Conservation (phyloP, 2,797 vertebrate species). For the Euphonia xanthogaster region DNA sequence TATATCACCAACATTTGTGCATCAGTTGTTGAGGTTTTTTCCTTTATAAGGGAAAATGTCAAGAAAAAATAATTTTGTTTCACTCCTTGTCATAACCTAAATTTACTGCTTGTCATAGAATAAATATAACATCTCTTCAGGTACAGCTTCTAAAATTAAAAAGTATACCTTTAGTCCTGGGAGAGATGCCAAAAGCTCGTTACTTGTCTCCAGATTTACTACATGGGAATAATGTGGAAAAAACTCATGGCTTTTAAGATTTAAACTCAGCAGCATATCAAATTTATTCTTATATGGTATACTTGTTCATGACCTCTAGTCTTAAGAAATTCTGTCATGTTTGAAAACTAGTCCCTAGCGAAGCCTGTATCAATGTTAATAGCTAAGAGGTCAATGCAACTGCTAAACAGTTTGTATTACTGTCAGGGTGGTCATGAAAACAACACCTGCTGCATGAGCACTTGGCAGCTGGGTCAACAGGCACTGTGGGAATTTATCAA, state of each 20-base stretch:
- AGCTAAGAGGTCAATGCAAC: slow-evolving; percentile 94
- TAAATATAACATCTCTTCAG: slow-evolving; percentile 65
- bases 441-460: slow-evolving; percentile 96
- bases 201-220: slow-evolving; percentile 71
- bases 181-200: slow-evolving; percentile 60
- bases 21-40: not conserved
- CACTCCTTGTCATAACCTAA: slow-evolving; percentile 21
- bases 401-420: slow-evolving; percentile 98
- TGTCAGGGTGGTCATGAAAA: slow-evolving; percentile 99
- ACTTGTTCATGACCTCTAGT: slow-evolving; percentile 80
- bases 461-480: slow-evolving; percentile 99
- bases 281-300: slow-evolving; percentile 81
- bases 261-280: slow-evolving; percentile 74
- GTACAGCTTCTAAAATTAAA: slow-evolving; percentile 56
- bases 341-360: slow-evolving; percentile 85
- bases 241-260: slow-evolving; percentile 66
- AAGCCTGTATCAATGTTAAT: slow-evolving; percentile 93
- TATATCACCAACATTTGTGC: not conserved
- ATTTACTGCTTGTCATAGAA: slow-evolving; percentile 19
- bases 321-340: slow-evolving; percentile 82
- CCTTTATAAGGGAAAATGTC: slow-evolving; percentile 28
- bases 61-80: slow-evolving; percentile 13
- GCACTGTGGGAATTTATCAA: slow-evolving; percentile 99
- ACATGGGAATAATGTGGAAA: slow-evolving; percentile 69
- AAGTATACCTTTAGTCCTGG: slow-evolving; percentile 58